Base-by-base conservation (phyloP, 2,888 invertebrate genomes). In the Drosophila emarginata region DNA sequence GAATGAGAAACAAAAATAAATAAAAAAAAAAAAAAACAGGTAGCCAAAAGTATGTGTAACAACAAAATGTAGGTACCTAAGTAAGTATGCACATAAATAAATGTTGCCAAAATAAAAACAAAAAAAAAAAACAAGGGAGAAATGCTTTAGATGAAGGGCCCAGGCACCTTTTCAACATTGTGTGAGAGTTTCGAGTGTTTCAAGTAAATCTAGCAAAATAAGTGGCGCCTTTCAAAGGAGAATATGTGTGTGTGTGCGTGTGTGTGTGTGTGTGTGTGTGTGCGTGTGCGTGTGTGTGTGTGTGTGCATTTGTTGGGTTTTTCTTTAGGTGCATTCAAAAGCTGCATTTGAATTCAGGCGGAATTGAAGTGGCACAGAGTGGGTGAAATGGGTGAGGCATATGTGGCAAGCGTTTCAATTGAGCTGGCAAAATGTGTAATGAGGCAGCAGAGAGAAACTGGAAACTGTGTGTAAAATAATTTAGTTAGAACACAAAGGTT, bases 341-440 rank as follows among this genome's bases (percentile, higher is more conserved):
- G 75, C 67, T 80, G 85, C 80, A 82, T 75, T 82, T 79, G 69
- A 73, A 80, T 77, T 82, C 72, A 72, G 77, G 75, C 72, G 77
- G 75, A 82, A 78, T 68, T 74, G 73, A 74, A 82, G 80, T 76
- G 80, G 58, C 37, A 72, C 72, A 39, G 57, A 62, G 61, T 73
- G 61, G 67, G 67, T 37, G 37, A 2, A n/a, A n/a, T 11, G 45
- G 40, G 40, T 15, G 40, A 15, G 7, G 65, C 62, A 64, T 65
- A 37, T 51, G 32, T 45, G 61, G 74, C 64, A 73, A 71, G 64
- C 71, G 61, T 79, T 79, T 79, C 76, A 81, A 84, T 76, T 76
- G 82, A 79, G 67, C 61, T 71, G 51, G 40, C 52, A 53, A 62
- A 64, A 40, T 54, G 80, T 71, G 77, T 80, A 82, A 85, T 86